phyloP scores from a whole-genome alignment of 2,797 vertebrate species.

The Alosa sapidissima region DNA sequence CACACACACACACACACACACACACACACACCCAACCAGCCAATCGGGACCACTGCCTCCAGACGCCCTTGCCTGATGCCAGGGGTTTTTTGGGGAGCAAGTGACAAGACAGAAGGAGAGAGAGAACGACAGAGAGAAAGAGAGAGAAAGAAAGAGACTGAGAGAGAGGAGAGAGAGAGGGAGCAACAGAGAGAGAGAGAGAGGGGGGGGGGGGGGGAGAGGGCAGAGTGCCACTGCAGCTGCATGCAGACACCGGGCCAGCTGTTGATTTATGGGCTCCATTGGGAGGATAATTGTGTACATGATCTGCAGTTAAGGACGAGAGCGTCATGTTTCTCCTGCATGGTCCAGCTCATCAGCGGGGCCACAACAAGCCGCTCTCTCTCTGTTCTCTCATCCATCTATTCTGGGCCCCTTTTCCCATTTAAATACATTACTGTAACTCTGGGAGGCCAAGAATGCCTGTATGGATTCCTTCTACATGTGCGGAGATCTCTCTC shows the following conservation, averaged over 20 bases:
- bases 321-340: constrained; percentile 40
- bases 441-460: no score
- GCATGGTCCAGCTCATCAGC: no score
- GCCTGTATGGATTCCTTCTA: background rate
- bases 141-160: background rate
- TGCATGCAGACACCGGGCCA: constrained; percentile 55
- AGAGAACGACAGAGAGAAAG: background rate
- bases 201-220: constrained; percentile 4
- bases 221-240: constrained; percentile 49
- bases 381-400: no score
- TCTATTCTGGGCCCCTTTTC: no score
- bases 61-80: background rate
- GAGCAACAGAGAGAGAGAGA: background rate
- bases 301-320: constrained; percentile 57
- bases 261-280: constrained; percentile 64
- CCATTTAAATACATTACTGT: no score
- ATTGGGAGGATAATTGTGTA: constrained; percentile 66
- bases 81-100: background rate
- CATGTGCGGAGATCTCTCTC: background rate
- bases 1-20: no score
- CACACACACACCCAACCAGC: background rate
- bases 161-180: background rate
- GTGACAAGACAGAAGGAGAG: background rate
- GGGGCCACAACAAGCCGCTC: no score
- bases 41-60: background rate